A percentile compares a stretch with the other conserved stretches of the same genome.
These are phyloP conservation scores for Pedetes capensis DNA, from an alignment of 2,113 vertebrate genomes.

Conservation along the genomic window DNA sequence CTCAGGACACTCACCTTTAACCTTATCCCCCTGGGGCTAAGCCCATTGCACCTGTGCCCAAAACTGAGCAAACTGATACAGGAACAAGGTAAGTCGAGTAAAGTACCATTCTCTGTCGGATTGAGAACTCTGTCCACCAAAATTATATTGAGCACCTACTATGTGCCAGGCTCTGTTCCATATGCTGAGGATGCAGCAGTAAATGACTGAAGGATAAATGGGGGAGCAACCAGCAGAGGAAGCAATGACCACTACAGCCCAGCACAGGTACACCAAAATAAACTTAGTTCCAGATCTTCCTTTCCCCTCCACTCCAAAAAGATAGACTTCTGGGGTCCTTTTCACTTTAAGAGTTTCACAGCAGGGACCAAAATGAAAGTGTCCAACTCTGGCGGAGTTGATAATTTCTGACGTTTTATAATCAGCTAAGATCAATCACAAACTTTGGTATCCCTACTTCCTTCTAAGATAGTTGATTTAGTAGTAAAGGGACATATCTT, in stretches of 20 bases:
- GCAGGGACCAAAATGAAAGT: background rate
- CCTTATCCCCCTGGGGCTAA: background rate
- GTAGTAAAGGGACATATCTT: background rate
- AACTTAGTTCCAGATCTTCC: background rate
- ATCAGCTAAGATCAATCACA: background rate
- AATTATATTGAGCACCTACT: background rate
- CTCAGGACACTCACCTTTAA: background rate
- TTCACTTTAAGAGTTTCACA: background rate
- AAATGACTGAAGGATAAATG: too few relatives aligned
- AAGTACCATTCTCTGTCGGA: background rate
- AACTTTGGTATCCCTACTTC: background rate
- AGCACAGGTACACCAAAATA: background rate
- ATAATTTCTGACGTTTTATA: background rate
- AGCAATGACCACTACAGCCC: accelerated
- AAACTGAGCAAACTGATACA: background rate
- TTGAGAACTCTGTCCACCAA: background rate
- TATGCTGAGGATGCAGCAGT: background rate
- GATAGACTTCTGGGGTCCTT: background rate
- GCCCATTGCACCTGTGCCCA: background rate
- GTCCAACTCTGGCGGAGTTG: background rate
- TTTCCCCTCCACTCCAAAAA: background rate
- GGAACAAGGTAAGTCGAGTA: background rate
- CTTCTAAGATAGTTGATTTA: background rate
- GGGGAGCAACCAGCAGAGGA: background rate
- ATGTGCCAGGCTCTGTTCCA: background rate